Evolutionary conservation across 2,113 vertebrate species (phyloP), one percentile per base, ranked within the genome.

Genomic region (Saiga tatarica): DNA sequence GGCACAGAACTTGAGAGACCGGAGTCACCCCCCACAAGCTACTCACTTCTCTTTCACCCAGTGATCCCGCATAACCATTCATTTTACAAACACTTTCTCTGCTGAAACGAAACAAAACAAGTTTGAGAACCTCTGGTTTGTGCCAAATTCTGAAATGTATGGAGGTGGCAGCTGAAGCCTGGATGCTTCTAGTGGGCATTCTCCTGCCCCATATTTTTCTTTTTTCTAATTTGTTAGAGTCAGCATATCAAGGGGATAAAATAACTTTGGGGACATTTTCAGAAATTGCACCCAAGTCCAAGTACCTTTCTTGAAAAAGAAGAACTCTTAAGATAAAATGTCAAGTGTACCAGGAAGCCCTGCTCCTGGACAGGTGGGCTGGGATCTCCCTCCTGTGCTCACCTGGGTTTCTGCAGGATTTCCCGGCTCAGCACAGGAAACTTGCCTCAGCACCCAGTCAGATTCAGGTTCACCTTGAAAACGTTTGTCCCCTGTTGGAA

Each of bases 121-220:
- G 76, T 88, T 47, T 87, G 93, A 78, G 94, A 97, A 92, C 19
- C 53, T 91, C 60, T 28, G 82, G 88, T 60, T 85, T 1, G 33
- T 57, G 91, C 92, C 97, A 95, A 96, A 91, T 60, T 67, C 67
- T 97, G 81, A 45, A 50, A 91, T 95, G 71, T 94, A 94, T 47
- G 88, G 94, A 89, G 45, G 81, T 2, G 9, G 92, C 39, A 60
- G 83, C 79, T 45, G 64, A 92, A 91, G 67, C 28, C 94, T 8
- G 12, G 89, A 60, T 86, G 67, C 64, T 25, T 79, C 85, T 39
- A 25, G 8, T 0, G 19, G 84, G 92, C 81, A 59, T 78, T 23
- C 36, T 7, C 45, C 47, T 45, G 26, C 28, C 50, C 53, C 8
- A 14, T 30, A 57, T 52, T 17, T n/a, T 33, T 17, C 33, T 96